Evolutionary conservation across 2,888 invertebrate species (phyloP), one percentile per base, ranked within the genome.

Genomic region (Agrotis exclamationis): DNA sequence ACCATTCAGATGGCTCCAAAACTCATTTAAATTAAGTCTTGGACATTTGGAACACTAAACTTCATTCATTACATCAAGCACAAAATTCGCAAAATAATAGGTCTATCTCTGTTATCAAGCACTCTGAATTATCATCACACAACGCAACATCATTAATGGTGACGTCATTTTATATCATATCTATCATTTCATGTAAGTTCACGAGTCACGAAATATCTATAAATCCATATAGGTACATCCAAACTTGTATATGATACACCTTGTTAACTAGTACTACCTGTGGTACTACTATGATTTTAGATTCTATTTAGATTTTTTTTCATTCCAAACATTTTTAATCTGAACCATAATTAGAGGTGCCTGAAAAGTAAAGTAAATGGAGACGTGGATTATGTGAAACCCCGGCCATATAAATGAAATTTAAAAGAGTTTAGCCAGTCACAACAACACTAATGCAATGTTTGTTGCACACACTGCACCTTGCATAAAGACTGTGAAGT

Each of bases 131-230:
- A 69, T 76, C 69, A 69, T 51, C 33, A 56, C 22, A 14, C 3
- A 18, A 13, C 3, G 33, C 14, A 56, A 69, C 24, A 59, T n/a
- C 39, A 76, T 76, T 53, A 70, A 50, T 50, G 33, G 45, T 76
- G 70, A 76, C 70, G 70, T 76, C 76, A 65, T 16, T 6, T 28
- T 20, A 48, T 53, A 58, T 47, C 24, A 28, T 58, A 50, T 22
- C 33, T 45, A 60, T 57, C 44, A 28, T 54, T 53, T 53, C 22
- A 22, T 44, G 24, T 18, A 14, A 33, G 20, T 45, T 39, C 14
- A 13, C 20, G 51, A 28, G 48, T 56, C 48, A 33, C 18, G 45
- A 16, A 4, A 45, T 39, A 68, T n/a, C 9, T 47, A n/a, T 44
- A 28, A 56, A n/a, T n/a, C n/a, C n/a, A n/a, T n/a, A n/a, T n/a